Evolutionary conservation across 2,797 vertebrate genomes (phyloP).

Genomic region (Okamejei kenojei): DNA sequence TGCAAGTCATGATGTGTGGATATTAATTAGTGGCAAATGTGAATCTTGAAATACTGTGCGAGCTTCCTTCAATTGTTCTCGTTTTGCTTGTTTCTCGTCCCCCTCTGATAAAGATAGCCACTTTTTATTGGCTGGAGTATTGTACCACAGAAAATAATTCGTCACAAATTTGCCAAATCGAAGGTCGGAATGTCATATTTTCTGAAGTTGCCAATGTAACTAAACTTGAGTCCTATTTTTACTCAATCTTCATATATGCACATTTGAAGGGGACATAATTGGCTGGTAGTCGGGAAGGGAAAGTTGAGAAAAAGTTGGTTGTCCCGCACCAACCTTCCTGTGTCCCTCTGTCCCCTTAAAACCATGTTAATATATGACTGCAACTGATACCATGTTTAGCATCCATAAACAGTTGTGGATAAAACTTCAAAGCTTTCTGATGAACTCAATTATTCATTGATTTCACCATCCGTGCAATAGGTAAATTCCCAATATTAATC

Average conservation of each 20-base stretch:
- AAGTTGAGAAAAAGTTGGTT: neutral
- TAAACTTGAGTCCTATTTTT: neutral
- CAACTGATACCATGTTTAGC: too few relatives aligned
- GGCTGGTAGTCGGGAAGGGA: neutral
- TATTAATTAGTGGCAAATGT: neutral
- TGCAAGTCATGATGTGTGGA: neutral
- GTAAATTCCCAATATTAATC: constrained; percentile 1
- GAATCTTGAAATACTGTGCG: neutral
- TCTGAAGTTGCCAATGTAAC: neutral
- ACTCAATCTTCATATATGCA: too few relatives aligned
- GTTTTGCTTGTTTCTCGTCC: neutral
- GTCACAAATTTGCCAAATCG: neutral
- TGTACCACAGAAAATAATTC: neutral
- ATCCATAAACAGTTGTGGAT: neutral
- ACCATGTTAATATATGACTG: too few relatives aligned
- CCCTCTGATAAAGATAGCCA: neutral
- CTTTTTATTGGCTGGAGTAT: neutral
- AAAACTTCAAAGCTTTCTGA: neutral
- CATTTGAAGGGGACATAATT: neutral
- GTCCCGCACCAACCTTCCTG: neutral
- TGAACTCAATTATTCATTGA: neutral
- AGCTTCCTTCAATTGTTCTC: neutral
- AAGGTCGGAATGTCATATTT: neutral
- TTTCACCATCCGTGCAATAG: neutral
- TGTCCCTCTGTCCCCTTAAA: too few relatives aligned